Evolutionary conservation across 1,140 invertebrate genomes (phyloP), one percentile per base, ranked within the genome.

Genomic region (Aphaenogaster floridana): DNA sequence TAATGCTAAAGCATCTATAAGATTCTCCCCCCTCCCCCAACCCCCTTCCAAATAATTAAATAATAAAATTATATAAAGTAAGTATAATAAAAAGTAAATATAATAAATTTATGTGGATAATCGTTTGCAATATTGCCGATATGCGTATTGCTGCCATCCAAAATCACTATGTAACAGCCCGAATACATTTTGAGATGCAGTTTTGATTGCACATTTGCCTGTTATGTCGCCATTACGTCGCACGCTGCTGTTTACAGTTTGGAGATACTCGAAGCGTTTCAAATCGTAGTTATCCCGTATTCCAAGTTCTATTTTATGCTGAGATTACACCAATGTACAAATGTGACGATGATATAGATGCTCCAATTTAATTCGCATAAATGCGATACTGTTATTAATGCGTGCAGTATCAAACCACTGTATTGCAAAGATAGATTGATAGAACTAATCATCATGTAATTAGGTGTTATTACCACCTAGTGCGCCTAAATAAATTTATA

Each of bases 121-220:
- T 52, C 7, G 17, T 57, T 81, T 52, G 8, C 4, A 1, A 42
- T 45, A 6, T 72, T 54, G 21, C 3, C 11, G n/a, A 8, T 57
- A 11, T 17, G n/a, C 15, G 4, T 17, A 28, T 17, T 54, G 5
- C 11, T 5, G 11, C 28, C 28, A 28, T 9, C 21, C 21, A 54
- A 5, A 57, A 17, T 17, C 8, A 42, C 8, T 11, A 68, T 69
- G 36, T 57, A 36, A 36, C 36, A 72, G 6, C n/a, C 39, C 13
- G 48, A 85, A 79, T 69, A 52, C 48, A 61, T 68, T 64, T 63
- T 36, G 66, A 63, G 81, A 45, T 57, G 11, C 13, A 68, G n/a
- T 48, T 76, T 54, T 76, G 72, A 72, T 84, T 83, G n/a, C 71
- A 71, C 17, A 28, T 21, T 69, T 85, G 83, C 39, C 81, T 86